Evolutionary conservation across 2,888 invertebrate species (phyloP), one percentile per base, ranked within the genome.

Genomic region (Ctenicera cuprea): DNA sequence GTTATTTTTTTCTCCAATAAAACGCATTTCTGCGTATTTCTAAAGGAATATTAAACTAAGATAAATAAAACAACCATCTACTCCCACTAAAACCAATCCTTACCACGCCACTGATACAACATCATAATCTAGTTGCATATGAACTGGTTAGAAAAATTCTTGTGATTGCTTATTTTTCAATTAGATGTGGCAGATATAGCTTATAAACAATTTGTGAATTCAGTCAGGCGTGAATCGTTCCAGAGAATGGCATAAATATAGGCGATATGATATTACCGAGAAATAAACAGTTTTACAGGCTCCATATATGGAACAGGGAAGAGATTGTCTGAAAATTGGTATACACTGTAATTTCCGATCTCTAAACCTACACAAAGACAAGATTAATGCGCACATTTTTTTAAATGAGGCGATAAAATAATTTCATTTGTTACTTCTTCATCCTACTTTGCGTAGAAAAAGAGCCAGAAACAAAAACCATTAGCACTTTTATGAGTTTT

Each of bases 231-330:
- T 57, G 33, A 30, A 57, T 14, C 33, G 30, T 33, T 33, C 18
- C 57, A 57, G 16, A 7, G 33, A 57, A 57, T 11, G 5, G 16
- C 26, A 37, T 57, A 7, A 33, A 57, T 18, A 57, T 14, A 16
- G n/a, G 4, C 45, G 18, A 57, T 16, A 14, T 30, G 30, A 54
- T 57, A 57, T 57, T 57, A 57, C 33, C 11, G n/a, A 37, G 37
- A 9, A 57, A 37, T 57, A 20, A 50, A 22, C 20, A 22, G 50
- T 50, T 50, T 22, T 50, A 37, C 14, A 33, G 30, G 14, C 14
- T 37, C 57, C 33, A 57, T 57, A 57, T 57, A 57, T 9, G 57
- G 57, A 22, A 22, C 26, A 52, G 30, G 30, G 52, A 52, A 52
- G 52, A 52, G 52, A 30, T 30, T 30, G 20, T 30, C 26, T 52